Evolutionary conservation across 1,140 invertebrate genomes (phyloP).

Genomic region (Popillia japonica): DNA sequence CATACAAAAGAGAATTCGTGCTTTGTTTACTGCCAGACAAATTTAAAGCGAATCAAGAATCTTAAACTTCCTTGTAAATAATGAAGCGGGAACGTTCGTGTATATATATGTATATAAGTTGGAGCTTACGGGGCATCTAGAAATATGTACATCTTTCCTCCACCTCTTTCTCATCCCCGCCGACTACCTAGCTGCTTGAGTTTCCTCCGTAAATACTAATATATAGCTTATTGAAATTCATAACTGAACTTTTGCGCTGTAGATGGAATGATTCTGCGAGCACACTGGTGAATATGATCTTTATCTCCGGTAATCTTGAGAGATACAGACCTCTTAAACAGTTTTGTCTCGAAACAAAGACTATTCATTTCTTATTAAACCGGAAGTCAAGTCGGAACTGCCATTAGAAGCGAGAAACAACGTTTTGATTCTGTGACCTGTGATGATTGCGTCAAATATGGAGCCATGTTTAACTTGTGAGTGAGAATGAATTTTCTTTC

Average conservation of each 20-base stretch:
- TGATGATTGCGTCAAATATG: too few relatives aligned
- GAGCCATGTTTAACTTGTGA: too few relatives aligned
- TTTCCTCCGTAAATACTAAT: constrained; percentile 51
- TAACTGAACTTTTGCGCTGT: constrained; percentile 47
- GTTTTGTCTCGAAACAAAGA: constrained; percentile 50
- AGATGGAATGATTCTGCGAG: neutral
- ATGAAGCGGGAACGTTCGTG: constrained; percentile 41
- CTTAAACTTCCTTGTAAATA: constrained; percentile 51
- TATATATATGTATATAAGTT: neutral
- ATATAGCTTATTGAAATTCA: constrained; percentile 55
- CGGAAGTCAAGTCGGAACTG: constrained; percentile 38
- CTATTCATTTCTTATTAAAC: constrained; percentile 50
- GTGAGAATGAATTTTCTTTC: too few relatives aligned
- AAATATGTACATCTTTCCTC: neutral
- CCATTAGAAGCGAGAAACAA: neutral
- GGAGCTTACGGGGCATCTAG: neutral
- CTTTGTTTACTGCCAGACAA: constrained; percentile 51
- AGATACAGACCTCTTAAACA: constrained; percentile 46
- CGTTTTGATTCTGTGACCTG: too few relatives aligned
- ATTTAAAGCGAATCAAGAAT: constrained; percentile 49
- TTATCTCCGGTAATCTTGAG: constrained; percentile 47
- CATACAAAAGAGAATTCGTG: constrained; percentile 43
- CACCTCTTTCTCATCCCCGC: neutral
- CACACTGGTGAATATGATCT: constrained; percentile 46
- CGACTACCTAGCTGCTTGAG: neutral